Evolutionary conservation across 2,797 vertebrate species (phyloP).

Genomic region (Acrossocheilus wenchowensis): DNA sequence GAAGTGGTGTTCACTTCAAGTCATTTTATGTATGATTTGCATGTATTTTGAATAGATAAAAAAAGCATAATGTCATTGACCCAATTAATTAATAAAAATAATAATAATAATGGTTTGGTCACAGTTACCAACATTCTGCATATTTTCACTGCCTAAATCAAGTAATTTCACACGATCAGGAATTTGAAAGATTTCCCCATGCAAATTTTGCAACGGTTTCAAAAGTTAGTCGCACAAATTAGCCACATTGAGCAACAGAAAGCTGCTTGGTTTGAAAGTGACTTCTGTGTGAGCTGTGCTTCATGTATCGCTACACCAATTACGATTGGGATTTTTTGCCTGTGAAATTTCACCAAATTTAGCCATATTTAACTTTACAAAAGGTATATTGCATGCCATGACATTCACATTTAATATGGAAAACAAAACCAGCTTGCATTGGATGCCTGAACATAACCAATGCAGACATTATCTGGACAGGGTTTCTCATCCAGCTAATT

Average conservation of each 20-base stretch:
- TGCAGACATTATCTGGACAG: neutral
- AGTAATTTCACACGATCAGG: neutral
- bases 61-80: neutral
- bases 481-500: neutral
- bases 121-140: neutral
- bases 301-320: neutral
- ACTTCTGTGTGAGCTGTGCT: neutral
- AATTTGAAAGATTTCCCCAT: neutral
- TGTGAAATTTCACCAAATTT: neutral
- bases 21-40: neutral
- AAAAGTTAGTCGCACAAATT: neutral
- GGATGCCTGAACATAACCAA: neutral
- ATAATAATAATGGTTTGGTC: neutral
- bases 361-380: neutral
- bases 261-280: neutral
- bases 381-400: neutral
- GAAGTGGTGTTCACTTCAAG: neutral
- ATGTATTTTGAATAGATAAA: neutral
- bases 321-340: neutral
- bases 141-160: neutral
- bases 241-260: neutral
- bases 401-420: neutral
- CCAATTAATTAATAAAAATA: neutral
- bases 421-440: neutral
- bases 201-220: neutral